These are phyloP conservation scores for Glaucomys volans DNA, from an alignment of 2,113 vertebrate species.

Conservation along the genomic window DNA sequence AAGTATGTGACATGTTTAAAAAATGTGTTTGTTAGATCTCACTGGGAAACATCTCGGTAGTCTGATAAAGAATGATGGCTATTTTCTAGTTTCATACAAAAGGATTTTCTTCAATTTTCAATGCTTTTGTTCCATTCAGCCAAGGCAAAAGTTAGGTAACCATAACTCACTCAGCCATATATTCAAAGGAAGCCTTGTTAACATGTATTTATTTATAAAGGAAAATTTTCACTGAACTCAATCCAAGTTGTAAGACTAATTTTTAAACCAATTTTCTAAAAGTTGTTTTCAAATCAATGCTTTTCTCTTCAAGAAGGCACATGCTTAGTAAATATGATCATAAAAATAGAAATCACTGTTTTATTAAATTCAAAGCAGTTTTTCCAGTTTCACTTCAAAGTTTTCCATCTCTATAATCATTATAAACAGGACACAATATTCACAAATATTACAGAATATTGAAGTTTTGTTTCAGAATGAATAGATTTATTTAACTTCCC, in stretches of 20 bases:
- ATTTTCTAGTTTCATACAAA: conserved; percentile 24
- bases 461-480: conserved; percentile 41
- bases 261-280: conserved; percentile 14
- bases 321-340: background rate
- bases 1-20: background rate
- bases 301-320: conserved; percentile 47
- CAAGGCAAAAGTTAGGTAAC: background rate
- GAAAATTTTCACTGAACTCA: background rate
- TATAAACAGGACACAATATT: conserved; percentile 18
- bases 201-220: background rate
- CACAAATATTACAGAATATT: conserved; percentile 15
- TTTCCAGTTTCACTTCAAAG: conserved; percentile 34
- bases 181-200: conserved; percentile 35
- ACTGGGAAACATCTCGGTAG: background rate
- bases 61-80: background rate
- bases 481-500: conserved; percentile 30
- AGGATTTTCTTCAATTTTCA: background rate
- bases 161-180: background rate
- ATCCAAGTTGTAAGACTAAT: background rate
- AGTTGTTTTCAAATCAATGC: conserved; percentile 40
- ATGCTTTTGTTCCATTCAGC: background rate
- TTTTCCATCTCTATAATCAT: conserved; percentile 29
- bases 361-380: conserved; percentile 25
- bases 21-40: conserved; percentile 8
- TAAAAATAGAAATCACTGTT: conserved; percentile 8